Base-by-base conservation (phyloP, 2,888 invertebrate species). In the Ormia ochracea region DNA sequence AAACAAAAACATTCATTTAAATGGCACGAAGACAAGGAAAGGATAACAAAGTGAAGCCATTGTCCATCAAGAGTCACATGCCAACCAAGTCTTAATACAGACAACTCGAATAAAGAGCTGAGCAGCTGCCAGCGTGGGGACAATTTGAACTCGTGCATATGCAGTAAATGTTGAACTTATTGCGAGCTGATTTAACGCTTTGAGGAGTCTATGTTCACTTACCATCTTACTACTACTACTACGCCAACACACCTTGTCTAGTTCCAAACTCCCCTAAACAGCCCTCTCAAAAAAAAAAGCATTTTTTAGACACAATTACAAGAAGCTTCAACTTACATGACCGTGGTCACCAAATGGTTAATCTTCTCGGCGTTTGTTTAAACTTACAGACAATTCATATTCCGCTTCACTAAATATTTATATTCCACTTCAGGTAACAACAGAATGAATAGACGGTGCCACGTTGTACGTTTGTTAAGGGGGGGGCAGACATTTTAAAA, bases 21-120 rank as follows among this genome's bases (percentile, higher is more conserved):
- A 72, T 66, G 43, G 12, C 31, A 59, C 9, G 31, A 26, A 3
- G 21, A 21, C 7, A 56, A 43, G 17, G 6, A 23, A 43, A 61
- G 28, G 12, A 38, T 3, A 48, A 36, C 9, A 31, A 21, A 73
- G 41, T 36, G 69, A 33, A 75, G 66, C 75, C 66, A 79, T 54
- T 75, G 72, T 41, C 52, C 38, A 75, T 72, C 70, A 75, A 66
- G 66, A 66, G 65, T 72, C 70, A 79, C 38, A 54, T 75, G 66
- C 17, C 75, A 59, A 75, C 17, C 75, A 59, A 75, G 52, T 52
- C 26, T 36, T 61, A 59, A 69, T 61, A 48, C 45, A 45, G 58
- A 68, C 59, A 66, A 52, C 26, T 68, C 21, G 17, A 41, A 12
- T 19, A 33, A 65, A 3, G 28, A 48, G 48, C 54, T 52, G 48